These are phyloP conservation scores for Diplogasteroides magnus DNA, from an alignment of 1,140 invertebrate genomes.

Conservation along the genomic window DNA sequence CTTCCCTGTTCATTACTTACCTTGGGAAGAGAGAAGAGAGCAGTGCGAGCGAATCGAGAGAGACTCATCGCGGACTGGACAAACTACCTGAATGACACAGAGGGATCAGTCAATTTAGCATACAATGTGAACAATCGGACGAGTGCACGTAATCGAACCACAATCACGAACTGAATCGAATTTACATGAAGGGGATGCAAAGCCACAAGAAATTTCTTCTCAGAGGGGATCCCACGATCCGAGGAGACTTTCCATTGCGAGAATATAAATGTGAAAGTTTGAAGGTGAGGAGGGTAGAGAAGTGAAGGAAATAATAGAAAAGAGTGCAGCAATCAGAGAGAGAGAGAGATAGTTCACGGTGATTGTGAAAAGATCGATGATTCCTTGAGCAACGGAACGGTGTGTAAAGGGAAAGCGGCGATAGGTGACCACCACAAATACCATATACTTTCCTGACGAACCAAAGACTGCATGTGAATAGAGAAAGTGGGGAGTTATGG, in stretches of 20 bases:
- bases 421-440: conserved; percentile 2
- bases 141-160: conserved; percentile 7
- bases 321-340: conserved; percentile 16
- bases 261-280: background rate
- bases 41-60: background rate
- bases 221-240: background rate
- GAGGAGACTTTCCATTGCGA: conserved; percentile 6
- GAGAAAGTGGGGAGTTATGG: background rate
- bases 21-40: background rate
- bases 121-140: no score
- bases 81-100: conserved; percentile 15
- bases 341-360: background rate
- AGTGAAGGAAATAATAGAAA: conserved; percentile 6
- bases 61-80: background rate
- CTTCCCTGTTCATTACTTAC: background rate
- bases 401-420: conserved; percentile 5
- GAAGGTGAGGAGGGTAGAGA: conserved; percentile 10
- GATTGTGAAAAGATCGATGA: background rate
- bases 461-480: conserved; percentile 2
- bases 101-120: no score
- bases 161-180: conserved; percentile 7
- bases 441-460: conserved; percentile 12
- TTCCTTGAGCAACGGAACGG: background rate
- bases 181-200: conserved; percentile 1
- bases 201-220: background rate